Conservation (phyloP, 2,797 vertebrate genomes). For the Vespertilio murinus region DNA sequence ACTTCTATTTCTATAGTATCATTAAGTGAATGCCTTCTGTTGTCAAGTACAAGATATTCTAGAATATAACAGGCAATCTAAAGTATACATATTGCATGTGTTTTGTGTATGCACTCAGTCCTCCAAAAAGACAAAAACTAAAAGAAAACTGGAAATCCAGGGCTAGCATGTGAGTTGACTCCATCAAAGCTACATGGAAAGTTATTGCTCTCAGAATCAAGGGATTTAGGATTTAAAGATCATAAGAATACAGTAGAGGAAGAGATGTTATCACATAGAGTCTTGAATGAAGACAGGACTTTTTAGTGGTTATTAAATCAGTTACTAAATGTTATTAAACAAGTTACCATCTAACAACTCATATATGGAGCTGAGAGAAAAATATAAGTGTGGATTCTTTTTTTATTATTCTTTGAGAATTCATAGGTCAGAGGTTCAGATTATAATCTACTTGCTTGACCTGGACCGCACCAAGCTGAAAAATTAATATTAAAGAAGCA, state of each 20-base stretch:
- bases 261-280: neutral
- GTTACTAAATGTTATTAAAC: neutral
- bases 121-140: neutral
- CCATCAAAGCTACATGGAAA: neutral
- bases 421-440: neutral
- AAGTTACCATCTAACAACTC: neutral
- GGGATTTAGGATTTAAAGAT: neutral
- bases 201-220: neutral
- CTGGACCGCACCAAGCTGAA: neutral
- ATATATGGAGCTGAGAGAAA: neutral
- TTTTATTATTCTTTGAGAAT: neutral
- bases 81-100: neutral
- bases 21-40: neutral
- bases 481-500: neutral
- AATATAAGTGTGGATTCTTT: neutral
- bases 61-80: neutral
- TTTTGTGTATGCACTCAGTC: neutral
- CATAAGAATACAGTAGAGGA: neutral
- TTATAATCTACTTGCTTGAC: neutral
- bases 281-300: neutral
- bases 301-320: neutral
- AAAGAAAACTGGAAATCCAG: neutral
- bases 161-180: neutral
- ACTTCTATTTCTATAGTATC: neutral
- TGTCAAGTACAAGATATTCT: neutral